Evolutionary conservation across 1,140 invertebrate species (phyloP), one percentile per base, ranked within the genome.

Genomic region (Venturia canescens): DNA sequence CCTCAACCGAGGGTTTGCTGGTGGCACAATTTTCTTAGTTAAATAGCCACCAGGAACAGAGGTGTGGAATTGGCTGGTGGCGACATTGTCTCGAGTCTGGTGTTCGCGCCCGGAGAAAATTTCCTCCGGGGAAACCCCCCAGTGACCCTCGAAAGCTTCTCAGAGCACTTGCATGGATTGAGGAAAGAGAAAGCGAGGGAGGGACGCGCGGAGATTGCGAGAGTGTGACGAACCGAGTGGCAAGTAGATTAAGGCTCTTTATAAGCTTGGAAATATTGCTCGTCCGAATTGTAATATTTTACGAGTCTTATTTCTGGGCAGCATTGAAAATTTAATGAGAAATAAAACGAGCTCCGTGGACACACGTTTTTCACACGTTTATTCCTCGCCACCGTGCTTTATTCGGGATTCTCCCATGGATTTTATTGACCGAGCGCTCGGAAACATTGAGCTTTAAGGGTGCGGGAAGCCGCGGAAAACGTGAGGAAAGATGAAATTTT

Each of bases 51-150:
- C 9, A 21, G 34, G 34, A 63, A 18, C 66, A 26, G 18, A 29
- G 70, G 44, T 15, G 16, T 50, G 9, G 9, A 1, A 13, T 50
- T 71, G 31, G 57, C 84, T 82, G 83, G 83, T 83, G 84, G 83
- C 66, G 23, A 29, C 77, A 80, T 27, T 84, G 79, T 85, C 13
- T 53, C 3, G 80, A 38, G 60, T 67, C 69, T 72, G 70, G 53
- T 44, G 48, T 79, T 81, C 79, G 80, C 66, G n/a, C 38, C 38
- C 67, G 76, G 80, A 29, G 83, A 15, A 48, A 44, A 44, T 76
- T 3, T 57, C 15, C 74, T 18, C 6, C 18, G 48, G 74, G 50
- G 27, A 76, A 76, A 38, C 13, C 15, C 74, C 50, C 21, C 15
- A 53, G n/a, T 13, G 15, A 71, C 69, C 31, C 34, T 21, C 69